Evolutionary conservation across 2,113 vertebrate genomes (phyloP).

Genomic region (Triplophysa dalaica): DNA sequence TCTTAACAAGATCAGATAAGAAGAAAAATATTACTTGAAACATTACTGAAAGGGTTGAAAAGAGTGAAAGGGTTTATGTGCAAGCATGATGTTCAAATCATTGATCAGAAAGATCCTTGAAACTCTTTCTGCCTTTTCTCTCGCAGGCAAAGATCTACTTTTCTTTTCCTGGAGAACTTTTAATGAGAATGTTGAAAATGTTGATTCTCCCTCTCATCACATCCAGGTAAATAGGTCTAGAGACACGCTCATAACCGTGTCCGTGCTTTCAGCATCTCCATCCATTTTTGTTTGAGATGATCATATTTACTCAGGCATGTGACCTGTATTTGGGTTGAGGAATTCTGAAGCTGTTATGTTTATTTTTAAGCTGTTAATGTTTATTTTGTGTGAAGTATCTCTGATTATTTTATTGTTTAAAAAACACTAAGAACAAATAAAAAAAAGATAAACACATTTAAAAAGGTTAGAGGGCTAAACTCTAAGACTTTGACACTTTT

Average conservation of each 20-base stretch:
- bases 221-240: conserved; percentile 74
- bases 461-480: background rate
- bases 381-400: too few relatives aligned
- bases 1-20: too few relatives aligned
- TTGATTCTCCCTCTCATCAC: conserved; percentile 88
- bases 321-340: background rate
- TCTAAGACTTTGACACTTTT: background rate
- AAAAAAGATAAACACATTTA: too few relatives aligned
- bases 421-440: too few relatives aligned
- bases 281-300: background rate
- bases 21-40: background rate
- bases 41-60: too few relatives aligned
- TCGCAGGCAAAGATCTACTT: conserved; percentile 86
- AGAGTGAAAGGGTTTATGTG: background rate
- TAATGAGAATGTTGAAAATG: conserved; percentile 92
- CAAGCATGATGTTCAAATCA: background rate
- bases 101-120: background rate
- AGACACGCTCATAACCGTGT: background rate
- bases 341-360: background rate
- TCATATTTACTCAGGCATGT: background rate
- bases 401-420: too few relatives aligned
- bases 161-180: conserved; percentile 85
- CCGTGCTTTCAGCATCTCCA: background rate
- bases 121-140: conserved; percentile 10
- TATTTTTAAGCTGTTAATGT: too few relatives aligned